Evolutionary conservation across 2,113 vertebrate genomes (phyloP).

Genomic region (Stegostoma tigrinum): DNA sequence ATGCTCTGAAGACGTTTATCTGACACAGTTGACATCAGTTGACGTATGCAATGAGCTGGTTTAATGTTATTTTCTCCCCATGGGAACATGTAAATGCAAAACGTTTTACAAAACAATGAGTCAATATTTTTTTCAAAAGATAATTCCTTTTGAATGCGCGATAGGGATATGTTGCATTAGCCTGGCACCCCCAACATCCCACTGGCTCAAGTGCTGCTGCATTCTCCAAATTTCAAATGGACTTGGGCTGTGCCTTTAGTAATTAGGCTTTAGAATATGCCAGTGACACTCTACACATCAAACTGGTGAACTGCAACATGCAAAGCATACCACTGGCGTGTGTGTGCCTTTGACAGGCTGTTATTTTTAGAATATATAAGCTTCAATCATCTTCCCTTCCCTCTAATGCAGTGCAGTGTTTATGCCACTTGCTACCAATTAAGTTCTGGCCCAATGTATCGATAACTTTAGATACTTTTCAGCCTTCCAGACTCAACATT

Average conservation of each 20-base stretch:
- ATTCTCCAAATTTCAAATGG: background rate
- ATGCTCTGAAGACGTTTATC: background rate
- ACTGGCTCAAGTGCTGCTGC: background rate
- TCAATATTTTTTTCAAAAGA: background rate
- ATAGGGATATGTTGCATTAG: background rate
- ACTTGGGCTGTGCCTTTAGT: background rate
- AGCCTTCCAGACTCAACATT: no score
- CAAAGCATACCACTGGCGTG: background rate
- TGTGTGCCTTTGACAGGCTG: background rate
- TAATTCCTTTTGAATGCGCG: background rate
- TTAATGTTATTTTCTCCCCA: background rate
- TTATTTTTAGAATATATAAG: background rate
- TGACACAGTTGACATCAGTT: background rate
- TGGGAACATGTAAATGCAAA: background rate
- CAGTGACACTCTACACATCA: background rate
- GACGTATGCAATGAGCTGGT: background rate
- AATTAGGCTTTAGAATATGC: background rate
- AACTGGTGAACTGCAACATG: background rate
- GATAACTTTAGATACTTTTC: background rate
- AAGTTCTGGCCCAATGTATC: background rate
- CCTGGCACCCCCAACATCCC: background rate
- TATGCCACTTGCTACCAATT: background rate
- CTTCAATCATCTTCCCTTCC: background rate
- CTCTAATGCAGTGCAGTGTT: background rate
- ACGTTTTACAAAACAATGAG: background rate